A percentile compares a stretch with the other conserved stretches of the same genome.
These are phyloP conservation scores for Lepeophtheirus salmonis DNA, from an alignment of 1,140 invertebrate species.

Conservation along the genomic window DNA sequence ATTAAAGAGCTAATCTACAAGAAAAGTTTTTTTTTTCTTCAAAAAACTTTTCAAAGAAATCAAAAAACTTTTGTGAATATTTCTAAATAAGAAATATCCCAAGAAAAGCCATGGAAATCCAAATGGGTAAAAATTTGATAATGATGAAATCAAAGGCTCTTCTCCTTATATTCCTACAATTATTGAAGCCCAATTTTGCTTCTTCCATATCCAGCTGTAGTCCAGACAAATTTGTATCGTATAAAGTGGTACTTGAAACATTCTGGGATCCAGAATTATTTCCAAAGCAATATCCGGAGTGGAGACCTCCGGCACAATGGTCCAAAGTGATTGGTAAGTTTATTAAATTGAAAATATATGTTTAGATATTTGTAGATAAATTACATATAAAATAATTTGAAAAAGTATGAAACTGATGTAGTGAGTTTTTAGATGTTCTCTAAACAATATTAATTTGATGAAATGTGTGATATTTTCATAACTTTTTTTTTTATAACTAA, in stretches of 20 bases:
- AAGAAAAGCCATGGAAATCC: not conserved
- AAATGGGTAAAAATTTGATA: too few relatives aligned
- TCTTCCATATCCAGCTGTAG: not conserved
- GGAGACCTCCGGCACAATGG: constrained; percentile 74
- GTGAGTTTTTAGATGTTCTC: too few relatives aligned
- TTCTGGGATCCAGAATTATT: constrained; percentile 74
- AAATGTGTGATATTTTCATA: too few relatives aligned
- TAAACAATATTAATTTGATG: too few relatives aligned
- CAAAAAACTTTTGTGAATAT: not conserved
- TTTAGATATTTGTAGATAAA: too few relatives aligned
- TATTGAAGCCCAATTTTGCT: not conserved
- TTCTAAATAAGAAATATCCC: not conserved
- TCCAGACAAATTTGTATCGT: constrained; percentile 51
- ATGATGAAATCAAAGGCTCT: too few relatives aligned
- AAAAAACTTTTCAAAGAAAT: not conserved
- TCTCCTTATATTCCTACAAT: not conserved
- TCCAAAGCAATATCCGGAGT: constrained; percentile 75
- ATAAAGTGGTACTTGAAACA: constrained; percentile 61
- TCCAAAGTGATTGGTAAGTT: constrained; percentile 67
- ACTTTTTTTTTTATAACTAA: too few relatives aligned
- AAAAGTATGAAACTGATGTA: too few relatives aligned
- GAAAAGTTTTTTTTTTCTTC: too few relatives aligned
- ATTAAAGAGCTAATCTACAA: too few relatives aligned
- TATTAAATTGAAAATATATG: too few relatives aligned
- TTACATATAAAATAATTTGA: too few relatives aligned